Evolutionary conservation across 1,140 invertebrate species (phyloP).

Genomic region (Pinna nobilis): DNA sequence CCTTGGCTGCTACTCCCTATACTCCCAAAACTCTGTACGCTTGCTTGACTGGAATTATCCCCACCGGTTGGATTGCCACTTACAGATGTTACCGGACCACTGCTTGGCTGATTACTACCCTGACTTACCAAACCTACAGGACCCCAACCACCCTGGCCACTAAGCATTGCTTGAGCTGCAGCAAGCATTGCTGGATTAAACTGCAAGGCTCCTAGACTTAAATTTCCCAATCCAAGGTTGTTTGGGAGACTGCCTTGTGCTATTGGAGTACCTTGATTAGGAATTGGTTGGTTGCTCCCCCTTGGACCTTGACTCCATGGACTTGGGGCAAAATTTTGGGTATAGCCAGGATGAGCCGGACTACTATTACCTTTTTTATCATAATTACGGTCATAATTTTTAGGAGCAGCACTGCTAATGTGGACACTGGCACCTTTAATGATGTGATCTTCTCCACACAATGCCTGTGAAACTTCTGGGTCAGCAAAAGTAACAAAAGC

Average conservation of each 20-base stretch:
- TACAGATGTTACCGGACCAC: slow-evolving; percentile 48
- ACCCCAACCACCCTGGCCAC: slow-evolving; percentile 64
- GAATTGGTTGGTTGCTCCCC: slow-evolving; percentile 49
- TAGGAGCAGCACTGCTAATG: slow-evolving; percentile 96
- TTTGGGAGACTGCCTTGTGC: slow-evolving; percentile 50
- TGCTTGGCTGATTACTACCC: slow-evolving; percentile 47
- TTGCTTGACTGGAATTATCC: slow-evolving; percentile 40
- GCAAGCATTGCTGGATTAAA: slow-evolving; percentile 70
- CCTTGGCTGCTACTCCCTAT: slow-evolving; percentile 49
- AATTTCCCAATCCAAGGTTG: slow-evolving; percentile 62
- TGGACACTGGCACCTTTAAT: slow-evolving; percentile 96
- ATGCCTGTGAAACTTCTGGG: slow-evolving; percentile 86
- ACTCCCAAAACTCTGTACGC: slow-evolving; percentile 56
- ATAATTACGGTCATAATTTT: slow-evolving; percentile 74
- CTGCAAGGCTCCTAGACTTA: slow-evolving; percentile 56
- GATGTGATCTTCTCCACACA: slow-evolving; percentile 98
- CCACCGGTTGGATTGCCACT: slow-evolving; percentile 39
- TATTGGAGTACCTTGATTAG: slow-evolving; percentile 49
- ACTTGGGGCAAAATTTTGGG: slow-evolving; percentile 43
- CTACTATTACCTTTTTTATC: slow-evolving; percentile 42
- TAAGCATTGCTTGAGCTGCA: slow-evolving; percentile 68
- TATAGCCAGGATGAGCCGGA: slow-evolving; percentile 40
- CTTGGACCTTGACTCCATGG: slow-evolving; percentile 55
- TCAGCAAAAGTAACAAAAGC: slow-evolving; percentile 77
- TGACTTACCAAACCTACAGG: slow-evolving; percentile 56